These are phyloP conservation scores for Cinclus cinclus DNA, from an alignment of 2,113 vertebrate genomes.

Conservation along the genomic window DNA sequence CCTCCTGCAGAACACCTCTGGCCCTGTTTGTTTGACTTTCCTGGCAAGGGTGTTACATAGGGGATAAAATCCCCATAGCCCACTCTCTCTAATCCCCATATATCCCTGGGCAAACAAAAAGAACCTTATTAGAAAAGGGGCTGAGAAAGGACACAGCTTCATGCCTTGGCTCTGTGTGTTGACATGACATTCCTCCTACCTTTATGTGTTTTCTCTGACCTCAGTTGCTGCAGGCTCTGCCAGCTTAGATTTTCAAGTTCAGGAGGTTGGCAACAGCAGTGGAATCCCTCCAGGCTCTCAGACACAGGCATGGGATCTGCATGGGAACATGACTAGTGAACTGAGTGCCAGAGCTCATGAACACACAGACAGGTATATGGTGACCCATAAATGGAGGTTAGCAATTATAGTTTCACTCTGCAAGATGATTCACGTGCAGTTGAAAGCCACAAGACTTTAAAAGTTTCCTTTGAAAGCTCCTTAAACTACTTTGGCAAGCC, in stretches of 20 bases:
- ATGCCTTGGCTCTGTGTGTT: background rate
- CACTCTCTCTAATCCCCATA: background rate
- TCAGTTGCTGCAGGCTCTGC: background rate
- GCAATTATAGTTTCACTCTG: background rate
- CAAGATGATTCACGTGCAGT: background rate
- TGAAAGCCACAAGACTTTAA: background rate
- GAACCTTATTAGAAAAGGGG: background rate
- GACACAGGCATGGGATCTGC: background rate
- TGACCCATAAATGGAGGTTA: background rate
- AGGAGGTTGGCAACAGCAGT: background rate
- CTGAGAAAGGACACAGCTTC: background rate
- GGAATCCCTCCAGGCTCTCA: background rate
- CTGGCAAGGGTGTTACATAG: background rate
- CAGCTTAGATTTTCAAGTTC: background rate
- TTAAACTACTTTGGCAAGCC: constrained; percentile 29
- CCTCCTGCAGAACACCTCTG: background rate
- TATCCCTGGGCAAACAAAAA: background rate
- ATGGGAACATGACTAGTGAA: background rate
- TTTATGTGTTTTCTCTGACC: background rate
- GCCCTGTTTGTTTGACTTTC: background rate
- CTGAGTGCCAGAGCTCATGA: background rate
- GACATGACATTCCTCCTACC: background rate
- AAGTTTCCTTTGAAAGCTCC: constrained; percentile 18
- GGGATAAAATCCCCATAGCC: background rate
- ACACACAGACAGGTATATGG: background rate